Evolutionary conservation across 2,113 vertebrate genomes (phyloP).

Genomic region (Taxidea taxus): DNA sequence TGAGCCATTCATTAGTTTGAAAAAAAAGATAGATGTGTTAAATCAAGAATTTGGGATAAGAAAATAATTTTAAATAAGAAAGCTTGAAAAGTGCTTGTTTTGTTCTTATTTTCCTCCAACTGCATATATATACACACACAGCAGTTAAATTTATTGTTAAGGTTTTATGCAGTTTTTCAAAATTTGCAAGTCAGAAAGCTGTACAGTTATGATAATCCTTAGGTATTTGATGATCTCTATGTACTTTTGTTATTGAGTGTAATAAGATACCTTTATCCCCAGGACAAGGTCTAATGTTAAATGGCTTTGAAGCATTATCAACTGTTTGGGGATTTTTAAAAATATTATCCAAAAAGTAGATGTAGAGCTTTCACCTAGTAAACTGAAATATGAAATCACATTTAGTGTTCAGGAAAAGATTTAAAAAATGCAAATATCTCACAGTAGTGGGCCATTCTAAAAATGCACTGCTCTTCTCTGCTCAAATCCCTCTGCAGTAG

Average conservation of each 20-base stretch:
- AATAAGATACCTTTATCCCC: constrained; percentile 39
- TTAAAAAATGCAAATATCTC: constrained; percentile 30
- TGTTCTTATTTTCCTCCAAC: background rate
- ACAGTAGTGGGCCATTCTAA: background rate
- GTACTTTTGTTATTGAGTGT: background rate
- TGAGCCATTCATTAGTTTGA: background rate
- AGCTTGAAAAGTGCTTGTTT: background rate
- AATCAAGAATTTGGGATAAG: background rate
- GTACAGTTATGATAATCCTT: constrained; percentile 3
- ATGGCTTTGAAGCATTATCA: constrained; percentile 41
- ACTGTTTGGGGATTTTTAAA: constrained; percentile 17
- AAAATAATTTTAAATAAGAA: background rate
- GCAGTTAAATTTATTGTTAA: background rate
- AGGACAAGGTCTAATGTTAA: constrained; percentile 34
- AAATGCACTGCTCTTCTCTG: background rate
- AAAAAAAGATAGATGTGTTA: background rate
- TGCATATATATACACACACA: background rate
- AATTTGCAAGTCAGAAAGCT: constrained; percentile 6
- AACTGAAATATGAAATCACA: constrained; percentile 40
- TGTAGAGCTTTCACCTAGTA: constrained; percentile 39
- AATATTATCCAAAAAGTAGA: constrained; percentile 46
- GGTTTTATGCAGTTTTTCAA: background rate
- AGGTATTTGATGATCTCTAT: background rate
- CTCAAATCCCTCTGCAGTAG: background rate
- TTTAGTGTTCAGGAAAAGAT: constrained; percentile 48